Percentiles rank a stretch among this genome's conserved stretches.
Conservation (phyloP, 2,113 vertebrate species). For the Sigmodon hispidus region DNA sequence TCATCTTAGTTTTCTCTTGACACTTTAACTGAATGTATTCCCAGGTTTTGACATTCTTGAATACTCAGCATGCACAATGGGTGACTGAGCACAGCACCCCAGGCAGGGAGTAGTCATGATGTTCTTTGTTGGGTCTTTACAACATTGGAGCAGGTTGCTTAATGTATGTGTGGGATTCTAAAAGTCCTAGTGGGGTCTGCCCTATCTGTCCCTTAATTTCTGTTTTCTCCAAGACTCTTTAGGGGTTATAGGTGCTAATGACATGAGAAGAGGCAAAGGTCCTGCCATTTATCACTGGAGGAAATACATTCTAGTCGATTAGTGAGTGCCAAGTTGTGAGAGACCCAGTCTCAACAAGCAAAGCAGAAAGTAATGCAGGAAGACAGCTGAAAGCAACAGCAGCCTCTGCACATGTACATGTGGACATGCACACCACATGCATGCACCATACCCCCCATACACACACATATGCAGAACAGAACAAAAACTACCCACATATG, state of each 20-base stretch:
- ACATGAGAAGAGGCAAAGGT: not conserved
- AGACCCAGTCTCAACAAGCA: not conserved
- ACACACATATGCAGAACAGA: not conserved
- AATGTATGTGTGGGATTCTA: not conserved
- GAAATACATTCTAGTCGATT: not conserved
- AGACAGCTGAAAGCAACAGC: not conserved
- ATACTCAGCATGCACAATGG: not conserved
- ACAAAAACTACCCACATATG: not conserved
- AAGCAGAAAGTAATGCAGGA: not conserved
- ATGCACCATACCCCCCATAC: not conserved
- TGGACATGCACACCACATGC: not conserved
- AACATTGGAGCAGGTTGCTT: not conserved
- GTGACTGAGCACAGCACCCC: not conserved
- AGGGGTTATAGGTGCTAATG: slow-evolving; percentile 23
- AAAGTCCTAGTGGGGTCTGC: not conserved
- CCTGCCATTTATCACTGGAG: not conserved
- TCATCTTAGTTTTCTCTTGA: not conserved
- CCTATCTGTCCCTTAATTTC: not conserved
- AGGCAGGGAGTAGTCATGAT: not conserved
- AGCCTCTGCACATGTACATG: not conserved
- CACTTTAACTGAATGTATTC: not conserved
- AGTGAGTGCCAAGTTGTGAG: not conserved
- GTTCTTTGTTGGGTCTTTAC: not conserved
- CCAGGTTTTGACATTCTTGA: not conserved
- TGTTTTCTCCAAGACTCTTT: not conserved